These are phyloP conservation scores for Agrotis ipsilon DNA, from an alignment of 2,888 invertebrate species.

Conservation along the genomic window DNA sequence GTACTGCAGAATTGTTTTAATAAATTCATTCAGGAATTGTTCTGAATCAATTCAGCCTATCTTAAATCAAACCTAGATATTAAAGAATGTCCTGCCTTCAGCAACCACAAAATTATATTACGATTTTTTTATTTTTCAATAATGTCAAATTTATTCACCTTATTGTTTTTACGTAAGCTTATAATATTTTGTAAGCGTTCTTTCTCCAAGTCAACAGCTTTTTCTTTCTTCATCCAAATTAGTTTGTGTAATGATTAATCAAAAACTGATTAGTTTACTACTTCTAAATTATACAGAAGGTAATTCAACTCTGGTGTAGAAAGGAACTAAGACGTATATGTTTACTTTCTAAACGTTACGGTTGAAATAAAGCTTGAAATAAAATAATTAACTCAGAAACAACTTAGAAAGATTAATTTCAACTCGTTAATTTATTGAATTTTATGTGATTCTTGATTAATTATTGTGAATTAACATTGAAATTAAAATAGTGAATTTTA, in stretches of 20 bases:
- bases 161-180: too few species aligned
- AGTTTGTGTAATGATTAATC: too few species aligned
- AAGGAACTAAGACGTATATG: neutral
- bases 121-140: too few species aligned
- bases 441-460: conserved; percentile 1
- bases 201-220: too few species aligned
- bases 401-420: neutral
- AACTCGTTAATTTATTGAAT: neutral
- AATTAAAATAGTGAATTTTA: conserved; percentile 5
- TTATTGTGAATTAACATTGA: neutral
- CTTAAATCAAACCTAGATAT: too few species aligned
- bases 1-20: neutral
- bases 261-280: neutral
- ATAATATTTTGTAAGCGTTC: too few species aligned
- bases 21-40: neutral
- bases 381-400: conserved; percentile 8
- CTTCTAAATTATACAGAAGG: neutral
- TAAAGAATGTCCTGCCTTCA: neutral
- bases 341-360: conserved; percentile 33
- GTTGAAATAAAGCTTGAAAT: conserved; percentile 9
- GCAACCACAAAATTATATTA: too few species aligned
- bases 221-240: too few species aligned
- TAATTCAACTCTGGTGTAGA: neutral
- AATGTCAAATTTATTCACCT: too few species aligned
- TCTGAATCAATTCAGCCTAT: too few species aligned